Evolutionary conservation across 2,113 vertebrate genomes (phyloP).

Genomic region (Cettia cetti): DNA sequence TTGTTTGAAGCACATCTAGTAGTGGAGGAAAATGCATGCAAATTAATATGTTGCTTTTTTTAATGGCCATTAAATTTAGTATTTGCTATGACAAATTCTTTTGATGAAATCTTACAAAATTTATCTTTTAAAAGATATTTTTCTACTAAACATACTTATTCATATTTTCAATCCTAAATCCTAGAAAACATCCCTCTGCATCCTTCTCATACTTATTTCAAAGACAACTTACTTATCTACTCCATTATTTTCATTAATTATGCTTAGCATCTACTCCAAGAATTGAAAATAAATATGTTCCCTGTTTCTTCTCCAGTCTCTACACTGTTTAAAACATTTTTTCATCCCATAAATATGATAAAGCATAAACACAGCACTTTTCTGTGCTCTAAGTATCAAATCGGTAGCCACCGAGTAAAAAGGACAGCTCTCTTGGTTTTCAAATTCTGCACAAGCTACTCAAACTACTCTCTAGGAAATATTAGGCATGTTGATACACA

Average conservation of each 20-base stretch:
- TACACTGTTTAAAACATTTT: not conserved
- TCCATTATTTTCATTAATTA: not conserved
- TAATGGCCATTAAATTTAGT: not conserved
- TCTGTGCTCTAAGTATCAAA: not conserved
- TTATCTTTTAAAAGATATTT: not conserved
- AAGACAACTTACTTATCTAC: not conserved
- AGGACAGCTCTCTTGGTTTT: not conserved
- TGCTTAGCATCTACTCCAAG: not conserved
- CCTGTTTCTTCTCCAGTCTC: not conserved
- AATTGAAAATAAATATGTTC: not conserved
- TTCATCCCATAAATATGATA: not conserved
- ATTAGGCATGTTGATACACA: not conserved
- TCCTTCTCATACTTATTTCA: not conserved
- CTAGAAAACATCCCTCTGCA: not conserved
- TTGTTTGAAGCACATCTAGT: not conserved
- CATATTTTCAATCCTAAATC: not conserved
- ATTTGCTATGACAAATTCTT: not conserved
- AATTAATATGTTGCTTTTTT: not conserved
- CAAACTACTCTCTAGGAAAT: not conserved
- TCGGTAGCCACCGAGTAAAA: not conserved
- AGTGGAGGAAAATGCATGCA: not conserved
- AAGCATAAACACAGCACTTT: not conserved
- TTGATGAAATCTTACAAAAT: not conserved
- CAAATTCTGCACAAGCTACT: not conserved
- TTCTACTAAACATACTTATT: not conserved